Base-by-base conservation (phyloP, 2,888 invertebrate genomes). In the Parnassius apollo region DNA sequence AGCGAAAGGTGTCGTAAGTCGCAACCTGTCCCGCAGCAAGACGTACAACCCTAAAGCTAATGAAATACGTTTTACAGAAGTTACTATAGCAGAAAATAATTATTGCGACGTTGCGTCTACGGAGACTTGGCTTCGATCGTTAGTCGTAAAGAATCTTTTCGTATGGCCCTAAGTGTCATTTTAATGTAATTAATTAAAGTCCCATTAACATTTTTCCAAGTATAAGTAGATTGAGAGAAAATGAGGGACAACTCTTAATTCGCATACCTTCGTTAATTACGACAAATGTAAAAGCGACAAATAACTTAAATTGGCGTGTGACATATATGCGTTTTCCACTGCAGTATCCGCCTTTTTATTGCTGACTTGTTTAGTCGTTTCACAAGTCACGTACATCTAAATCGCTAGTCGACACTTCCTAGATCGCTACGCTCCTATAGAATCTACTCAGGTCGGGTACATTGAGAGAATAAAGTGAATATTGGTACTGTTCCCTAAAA, bases 121-220 rank as follows among this genome's bases (percentile, higher is more conserved):
- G 54, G 62, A 59, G 65, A 67, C 66, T 61, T 66, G 69, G 69
- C 74, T 69, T 63, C 79, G 73, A 69, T 61, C 60, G 67, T 66
- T 71, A 57, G 64, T 53, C 67, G 69, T 78, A 75, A 68, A 74
- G 75, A 68, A 70, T 64, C 68, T 64, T 74, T 73, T 77, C 67
- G 69, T 56, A 64, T 65, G 64, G 64, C 65, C 63, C 2, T 62
- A 68, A 68, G 73, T 61, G 65, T 69, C 70, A 68, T 70, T 72
- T 71, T 69, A 66, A 68, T 73, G 73, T 71, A 83, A 86, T 86
- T 84, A 86, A 87, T 88, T 83, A 85, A 87, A 83, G 76, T 75
- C 77, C 72, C 73, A 81, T 82, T 76, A 73, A 74, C 69, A 77
- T 82, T 85, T 85, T 88, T 86, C 81, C 73, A 69, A 71, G 73